Evolutionary conservation across 2,113 vertebrate genomes (phyloP).

Genomic region (Cryptoleucopteryx plumbea): DNA sequence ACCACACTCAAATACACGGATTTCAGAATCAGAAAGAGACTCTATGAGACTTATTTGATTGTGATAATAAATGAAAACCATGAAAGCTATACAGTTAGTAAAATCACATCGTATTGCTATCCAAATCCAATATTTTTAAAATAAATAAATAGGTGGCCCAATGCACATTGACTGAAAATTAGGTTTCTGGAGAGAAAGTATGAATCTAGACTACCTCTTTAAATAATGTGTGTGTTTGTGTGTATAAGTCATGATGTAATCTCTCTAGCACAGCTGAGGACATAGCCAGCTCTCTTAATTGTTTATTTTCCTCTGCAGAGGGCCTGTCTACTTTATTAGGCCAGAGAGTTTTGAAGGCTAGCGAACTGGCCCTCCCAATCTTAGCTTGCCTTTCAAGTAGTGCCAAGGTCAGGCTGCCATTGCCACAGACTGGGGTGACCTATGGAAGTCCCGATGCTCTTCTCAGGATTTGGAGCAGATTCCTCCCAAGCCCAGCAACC

Average conservation of each 20-base stretch:
- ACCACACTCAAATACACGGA: neutral
- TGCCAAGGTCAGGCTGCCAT: neutral
- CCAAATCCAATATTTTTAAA: neutral
- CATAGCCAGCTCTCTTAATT: neutral
- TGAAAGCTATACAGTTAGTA: neutral
- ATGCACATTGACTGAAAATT: neutral
- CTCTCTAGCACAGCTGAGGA: neutral
- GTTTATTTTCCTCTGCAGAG: neutral
- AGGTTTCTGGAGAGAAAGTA: neutral
- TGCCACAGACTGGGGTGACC: neutral
- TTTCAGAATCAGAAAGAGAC: neutral
- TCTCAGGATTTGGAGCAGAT: neutral
- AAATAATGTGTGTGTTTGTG: neutral
- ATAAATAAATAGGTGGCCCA: neutral
- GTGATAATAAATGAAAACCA: neutral
- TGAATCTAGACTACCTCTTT: neutral
- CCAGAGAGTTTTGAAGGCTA: neutral
- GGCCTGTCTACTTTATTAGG: neutral
- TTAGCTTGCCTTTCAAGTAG: neutral
- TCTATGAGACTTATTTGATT: neutral
- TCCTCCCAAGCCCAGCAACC: neutral
- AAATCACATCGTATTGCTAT: neutral
- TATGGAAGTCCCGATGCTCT: neutral
- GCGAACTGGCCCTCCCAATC: neutral
- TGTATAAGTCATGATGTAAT: neutral